Evolutionary conservation across 2,113 vertebrate species (phyloP).

Genomic region (Podarcis muralis): DNA sequence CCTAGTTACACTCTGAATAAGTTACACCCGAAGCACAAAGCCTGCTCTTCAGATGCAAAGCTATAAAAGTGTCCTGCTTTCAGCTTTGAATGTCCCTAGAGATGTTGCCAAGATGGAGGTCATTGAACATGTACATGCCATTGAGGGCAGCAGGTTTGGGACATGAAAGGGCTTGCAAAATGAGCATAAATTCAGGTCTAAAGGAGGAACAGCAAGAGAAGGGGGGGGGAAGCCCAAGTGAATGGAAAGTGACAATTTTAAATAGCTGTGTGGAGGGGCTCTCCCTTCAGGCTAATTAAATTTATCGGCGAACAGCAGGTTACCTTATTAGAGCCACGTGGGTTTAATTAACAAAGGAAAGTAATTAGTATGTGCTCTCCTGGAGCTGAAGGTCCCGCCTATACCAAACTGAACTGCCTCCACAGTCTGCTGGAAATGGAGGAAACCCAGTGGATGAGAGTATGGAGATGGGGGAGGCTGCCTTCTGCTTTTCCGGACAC

Average conservation of each 20-base stretch:
- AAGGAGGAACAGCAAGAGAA: conserved; percentile 8
- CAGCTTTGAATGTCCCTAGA: background rate
- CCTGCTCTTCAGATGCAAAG: conserved; percentile 1
- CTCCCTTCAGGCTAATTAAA: conserved; percentile 82
- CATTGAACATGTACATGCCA: conserved; percentile 6
- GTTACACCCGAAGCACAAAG: background rate
- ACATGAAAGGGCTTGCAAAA: conserved; percentile 25
- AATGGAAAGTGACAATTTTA: conserved; percentile 79
- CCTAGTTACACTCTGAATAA: background rate
- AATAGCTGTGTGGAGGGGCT: conserved; percentile 76
- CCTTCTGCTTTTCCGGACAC: background rate
- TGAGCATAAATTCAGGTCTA: conserved; percentile 19
- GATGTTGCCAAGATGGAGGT: conserved; percentile 18
- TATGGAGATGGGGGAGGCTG: background rate
- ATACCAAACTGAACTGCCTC: conserved; percentile 28
- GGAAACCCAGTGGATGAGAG: background rate
- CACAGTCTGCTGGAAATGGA: background rate
- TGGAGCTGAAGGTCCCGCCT: conserved; percentile 57
- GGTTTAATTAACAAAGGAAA: conserved; percentile 77
- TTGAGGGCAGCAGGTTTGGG: conserved; percentile 4
- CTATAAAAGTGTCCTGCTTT: background rate
- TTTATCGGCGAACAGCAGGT: conserved; percentile 82
- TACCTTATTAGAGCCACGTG: conserved; percentile 80
- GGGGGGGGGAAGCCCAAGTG: conserved; percentile 42
- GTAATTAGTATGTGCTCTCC: conserved; percentile 75